Base-by-base conservation (phyloP, 2,888 invertebrate species). In the Lycocerus yunnanus region DNA sequence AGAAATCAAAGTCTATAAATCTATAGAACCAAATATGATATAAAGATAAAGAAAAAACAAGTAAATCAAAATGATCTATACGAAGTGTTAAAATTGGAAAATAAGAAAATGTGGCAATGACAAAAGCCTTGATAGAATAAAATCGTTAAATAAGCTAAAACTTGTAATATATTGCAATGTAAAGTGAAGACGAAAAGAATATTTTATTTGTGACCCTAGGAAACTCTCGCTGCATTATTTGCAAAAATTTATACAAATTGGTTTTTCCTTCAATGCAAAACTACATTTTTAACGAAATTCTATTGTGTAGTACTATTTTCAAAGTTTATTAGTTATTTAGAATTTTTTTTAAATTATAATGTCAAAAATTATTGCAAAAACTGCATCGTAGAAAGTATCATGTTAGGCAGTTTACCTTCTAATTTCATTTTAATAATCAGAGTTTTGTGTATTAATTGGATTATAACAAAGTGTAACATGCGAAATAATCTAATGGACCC, bases 101-200 rank as follows among this genome's bases (percentile, higher is more conserved):
- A 20, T 63, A 63, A 63, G 61, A 63, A 63, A 63, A 63, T 63
- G 61, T 63, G 61, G 61, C 61, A 63, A 63, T 63, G 61, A 63
- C 61, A 63, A 63, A 63, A 63, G 20, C 61, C 18, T 63, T 18
- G 61, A 63, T 63, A n/a, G 43, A 43, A 43, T 43, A 63, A 63
- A 63, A 63, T 63, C 61, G 61, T 63, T 63, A 63, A 63, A 63
- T 63, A 63, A 63, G 61, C 61, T 63, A 63, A 63, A 63, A 63
- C 61, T 63, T 63, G 61, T 63, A 63, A 63, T 63, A 63, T 63
- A 63, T 63, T 63, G 20, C 61, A 63, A 63, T 63, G 61, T 63
- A 63, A 63, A 63, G 61, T 18, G 20, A 20, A 63, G 61, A 63
- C 61, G 43, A 43, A 63, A 61, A 63, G 61, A 63, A 63, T 63